Conservation (phyloP, 2,888 invertebrate genomes). For the Thysanoteuthis rhombus region DNA sequence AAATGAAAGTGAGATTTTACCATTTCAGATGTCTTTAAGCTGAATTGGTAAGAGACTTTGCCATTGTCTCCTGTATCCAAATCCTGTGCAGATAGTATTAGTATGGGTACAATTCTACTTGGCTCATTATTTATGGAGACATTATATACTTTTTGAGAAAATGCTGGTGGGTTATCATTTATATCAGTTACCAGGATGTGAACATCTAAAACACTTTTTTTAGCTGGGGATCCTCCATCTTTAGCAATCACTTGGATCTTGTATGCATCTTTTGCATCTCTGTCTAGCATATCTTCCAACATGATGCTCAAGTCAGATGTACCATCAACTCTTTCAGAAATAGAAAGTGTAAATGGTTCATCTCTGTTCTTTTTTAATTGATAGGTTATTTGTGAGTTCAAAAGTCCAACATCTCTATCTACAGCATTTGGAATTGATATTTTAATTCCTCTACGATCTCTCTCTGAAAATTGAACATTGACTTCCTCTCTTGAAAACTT, state of each 20-base stretch:
- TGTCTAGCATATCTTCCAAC: neutral
- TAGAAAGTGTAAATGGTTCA: neutral
- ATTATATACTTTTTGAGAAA: neutral
- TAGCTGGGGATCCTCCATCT: neutral
- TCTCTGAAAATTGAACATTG: neutral
- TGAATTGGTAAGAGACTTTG: neutral
- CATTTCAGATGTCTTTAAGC: neutral
- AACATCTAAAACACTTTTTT: neutral
- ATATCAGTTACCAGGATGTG: neutral
- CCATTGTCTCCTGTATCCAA: neutral
- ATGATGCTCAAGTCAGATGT: neutral
- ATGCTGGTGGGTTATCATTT: neutral
- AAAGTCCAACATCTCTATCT: neutral
- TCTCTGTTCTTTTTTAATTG: neutral
- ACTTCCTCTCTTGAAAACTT: neutral
- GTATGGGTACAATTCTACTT: neutral
- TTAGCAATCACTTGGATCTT: neutral
- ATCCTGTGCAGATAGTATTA: neutral
- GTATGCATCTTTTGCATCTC: neutral
- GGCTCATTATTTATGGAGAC: neutral
- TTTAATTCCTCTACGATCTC: neutral
- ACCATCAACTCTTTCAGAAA: neutral
- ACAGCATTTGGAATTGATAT: neutral
- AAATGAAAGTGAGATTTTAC: neutral
- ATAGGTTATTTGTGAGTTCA: neutral